Percentiles rank a stretch among this genome's conserved stretches.
phyloP scores from a whole-genome alignment of 2,113 vertebrate species.

The Ptilonorhynchus violaceus region DNA sequence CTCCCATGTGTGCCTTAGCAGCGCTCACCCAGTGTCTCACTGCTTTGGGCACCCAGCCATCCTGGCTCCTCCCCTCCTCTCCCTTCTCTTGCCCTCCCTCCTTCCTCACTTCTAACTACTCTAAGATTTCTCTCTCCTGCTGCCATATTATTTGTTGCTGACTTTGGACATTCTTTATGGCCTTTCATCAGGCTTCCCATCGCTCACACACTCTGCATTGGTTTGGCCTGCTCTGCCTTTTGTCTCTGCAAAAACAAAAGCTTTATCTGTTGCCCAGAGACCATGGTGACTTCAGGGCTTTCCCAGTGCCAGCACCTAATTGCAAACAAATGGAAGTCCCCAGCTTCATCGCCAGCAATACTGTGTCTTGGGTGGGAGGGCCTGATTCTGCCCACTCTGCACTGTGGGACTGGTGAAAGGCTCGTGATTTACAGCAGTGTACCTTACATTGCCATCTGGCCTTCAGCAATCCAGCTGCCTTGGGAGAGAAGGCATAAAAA shows the following conservation, averaged over 20 bases:
- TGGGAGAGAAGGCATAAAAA: neutral
- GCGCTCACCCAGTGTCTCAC: accelerated
- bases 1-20: neutral
- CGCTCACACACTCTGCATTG: neutral
- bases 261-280: conserved; percentile 41
- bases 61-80: neutral
- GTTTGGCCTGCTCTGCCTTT: conserved; percentile 45
- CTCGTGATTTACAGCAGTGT: neutral
- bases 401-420: neutral
- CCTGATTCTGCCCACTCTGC: neutral
- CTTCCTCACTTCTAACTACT: neutral
- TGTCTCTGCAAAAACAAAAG: conserved; percentile 38
- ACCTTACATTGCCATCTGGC: neutral
- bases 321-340: conserved; percentile 46
- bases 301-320: conserved; percentile 46
- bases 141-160: conserved; percentile 47
- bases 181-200: conserved; percentile 7
- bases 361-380: neutral
- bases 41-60: neutral
- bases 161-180: conserved; percentile 40
- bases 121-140: neutral
- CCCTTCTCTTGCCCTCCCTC: neutral
- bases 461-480: neutral
- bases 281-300: conserved; percentile 30
- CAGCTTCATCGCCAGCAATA: neutral